Evolutionary conservation across 2,113 vertebrate genomes (phyloP).

Genomic region (Myotis davidii): DNA sequence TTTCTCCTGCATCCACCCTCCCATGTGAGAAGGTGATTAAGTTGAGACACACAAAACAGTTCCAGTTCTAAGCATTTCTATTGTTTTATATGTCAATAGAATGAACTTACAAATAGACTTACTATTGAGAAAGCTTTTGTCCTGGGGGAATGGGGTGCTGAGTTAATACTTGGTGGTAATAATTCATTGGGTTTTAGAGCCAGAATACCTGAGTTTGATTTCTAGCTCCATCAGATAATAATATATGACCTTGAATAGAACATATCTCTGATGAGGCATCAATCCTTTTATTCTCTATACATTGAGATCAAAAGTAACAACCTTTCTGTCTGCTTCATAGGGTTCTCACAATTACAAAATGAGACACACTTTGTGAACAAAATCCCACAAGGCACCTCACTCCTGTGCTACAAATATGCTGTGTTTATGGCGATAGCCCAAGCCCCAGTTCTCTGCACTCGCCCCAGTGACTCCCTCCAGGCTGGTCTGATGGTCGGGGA

Average conservation of each 20-base stretch:
- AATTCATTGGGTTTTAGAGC: background rate
- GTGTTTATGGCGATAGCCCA: background rate
- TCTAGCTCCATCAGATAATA: background rate
- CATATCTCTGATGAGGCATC: background rate
- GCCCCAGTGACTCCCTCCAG: background rate
- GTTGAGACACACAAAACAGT: background rate
- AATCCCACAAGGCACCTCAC: accelerated
- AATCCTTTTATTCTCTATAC: background rate
- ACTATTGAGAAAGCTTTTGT: background rate
- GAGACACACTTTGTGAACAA: background rate
- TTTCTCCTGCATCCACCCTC: background rate
- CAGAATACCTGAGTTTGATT: conserved; percentile 14
- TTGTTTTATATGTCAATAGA: background rate
- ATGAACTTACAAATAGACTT: background rate
- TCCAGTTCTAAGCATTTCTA: background rate
- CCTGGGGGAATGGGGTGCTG: too few relatives aligned
- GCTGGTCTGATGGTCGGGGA: accelerated
- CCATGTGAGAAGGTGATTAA: background rate
- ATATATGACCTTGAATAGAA: conserved; percentile 21
- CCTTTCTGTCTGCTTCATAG: background rate
- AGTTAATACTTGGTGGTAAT: background rate
- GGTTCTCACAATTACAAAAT: conserved; percentile 39
- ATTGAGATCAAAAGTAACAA: conserved; percentile 17
- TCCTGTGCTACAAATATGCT: accelerated
- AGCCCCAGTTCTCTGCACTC: background rate